A percentile compares a stretch with the other conserved stretches of the same genome.
These are phyloP conservation scores for Gryllus bimaculatus DNA, from an alignment of 1,140 invertebrate species.

Conservation along the genomic window DNA sequence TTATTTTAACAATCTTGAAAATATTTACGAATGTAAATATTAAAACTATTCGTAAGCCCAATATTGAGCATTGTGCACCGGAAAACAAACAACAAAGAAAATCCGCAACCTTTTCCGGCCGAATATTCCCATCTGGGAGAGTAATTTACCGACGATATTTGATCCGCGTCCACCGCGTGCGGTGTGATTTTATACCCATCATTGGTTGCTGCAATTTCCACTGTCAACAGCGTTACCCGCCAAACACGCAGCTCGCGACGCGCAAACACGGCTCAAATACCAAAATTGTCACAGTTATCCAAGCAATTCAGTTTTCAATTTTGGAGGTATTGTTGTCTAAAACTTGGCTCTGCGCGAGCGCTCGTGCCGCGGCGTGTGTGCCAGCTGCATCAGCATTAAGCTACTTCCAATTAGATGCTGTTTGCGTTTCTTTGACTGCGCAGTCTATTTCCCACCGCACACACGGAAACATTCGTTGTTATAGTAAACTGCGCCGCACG, in stretches of 20 bases:
- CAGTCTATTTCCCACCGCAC: neutral
- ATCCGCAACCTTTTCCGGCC: neutral
- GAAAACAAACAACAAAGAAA: neutral
- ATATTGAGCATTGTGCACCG: too few species aligned
- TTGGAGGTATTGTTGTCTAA: constrained; percentile 1
- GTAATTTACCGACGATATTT: neutral
- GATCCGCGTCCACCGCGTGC: neutral
- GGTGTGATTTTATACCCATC: neutral
- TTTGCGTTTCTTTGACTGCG: neutral
- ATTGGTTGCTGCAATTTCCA: neutral
- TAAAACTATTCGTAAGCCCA: too few species aligned
- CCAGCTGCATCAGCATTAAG: neutral
- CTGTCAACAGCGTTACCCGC: neutral
- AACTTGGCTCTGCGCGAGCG: neutral
- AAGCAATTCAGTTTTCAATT: constrained; percentile 2
- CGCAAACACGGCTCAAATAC: neutral
- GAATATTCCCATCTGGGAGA: neutral
- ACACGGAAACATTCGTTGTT: neutral
- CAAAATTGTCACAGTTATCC: constrained; percentile 4
- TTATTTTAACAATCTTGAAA: too few species aligned
- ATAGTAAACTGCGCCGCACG: neutral
- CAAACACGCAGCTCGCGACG: neutral
- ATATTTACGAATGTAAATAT: too few species aligned
- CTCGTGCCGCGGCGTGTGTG: neutral
- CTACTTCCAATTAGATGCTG: neutral